Evolutionary conservation across 1,140 invertebrate genomes (phyloP), one percentile per base, ranked within the genome.

Genomic region (Plutomurus gul): DNA sequence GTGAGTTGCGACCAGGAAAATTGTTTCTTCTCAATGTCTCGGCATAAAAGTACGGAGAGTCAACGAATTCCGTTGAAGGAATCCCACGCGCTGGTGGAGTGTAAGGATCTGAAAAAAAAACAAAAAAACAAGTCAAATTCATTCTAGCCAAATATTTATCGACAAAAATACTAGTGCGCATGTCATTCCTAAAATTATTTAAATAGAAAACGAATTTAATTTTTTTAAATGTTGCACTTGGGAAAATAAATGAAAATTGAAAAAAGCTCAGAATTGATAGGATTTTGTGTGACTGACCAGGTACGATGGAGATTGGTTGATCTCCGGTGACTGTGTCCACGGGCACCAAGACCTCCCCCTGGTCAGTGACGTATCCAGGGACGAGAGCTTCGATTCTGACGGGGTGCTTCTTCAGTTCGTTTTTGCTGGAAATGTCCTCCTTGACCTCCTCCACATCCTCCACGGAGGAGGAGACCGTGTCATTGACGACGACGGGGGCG

Each of bases 281-380:
- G n/a, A 43, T 10, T 43, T 43, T 43, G 40, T 43, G 8, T 8
- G 10, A 30, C 70, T 77, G 72, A 83, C 82, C 82, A 40, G 78
- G 79, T 30, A 84, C 83, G 47, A 84, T 81, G n/a, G 83, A 79
- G 36, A 84, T 82, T 33, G 81, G 81, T 56, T 81, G 79, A 75
- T 80, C 77, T 75, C 83, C 83, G 16, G 79, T 82, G 46, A 84
- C 83, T 5, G 83, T 84, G 60, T 84, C 83, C 40, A 84, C 81
- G 0, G 83, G 83, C 13, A 84, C 83, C 3, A 84, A 70, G 8
- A 84, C 81, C 73, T 84, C 83, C 75, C 83, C 83, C 80, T 84
- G 81, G 20, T 84, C 83, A 33, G 83, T 84, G 65, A 84, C 81
- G 47, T 84, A 84, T 18, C 83, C 83, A 18, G 83, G 83, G 6